These are phyloP conservation scores for Laupala kohalensis DNA, from an alignment of 1,140 invertebrate species.

Conservation along the genomic window DNA sequence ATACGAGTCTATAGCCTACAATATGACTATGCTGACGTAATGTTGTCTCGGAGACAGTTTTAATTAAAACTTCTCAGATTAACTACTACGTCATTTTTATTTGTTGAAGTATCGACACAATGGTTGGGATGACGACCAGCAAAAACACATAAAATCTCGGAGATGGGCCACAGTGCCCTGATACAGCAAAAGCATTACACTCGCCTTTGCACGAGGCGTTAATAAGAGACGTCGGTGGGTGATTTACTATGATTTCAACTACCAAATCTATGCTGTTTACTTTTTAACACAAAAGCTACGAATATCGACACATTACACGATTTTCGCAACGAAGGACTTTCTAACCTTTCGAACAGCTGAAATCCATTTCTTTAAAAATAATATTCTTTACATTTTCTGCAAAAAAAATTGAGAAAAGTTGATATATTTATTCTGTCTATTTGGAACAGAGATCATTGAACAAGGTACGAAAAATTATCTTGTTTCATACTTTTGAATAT, in stretches of 20 bases:
- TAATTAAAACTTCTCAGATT: too few relatives aligned
- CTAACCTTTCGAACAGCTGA: too few relatives aligned
- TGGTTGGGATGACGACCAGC: neutral
- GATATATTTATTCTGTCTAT: too few relatives aligned
- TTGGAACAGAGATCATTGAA: too few relatives aligned
- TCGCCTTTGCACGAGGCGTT: neutral
- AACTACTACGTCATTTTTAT: too few relatives aligned
- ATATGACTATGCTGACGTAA: too few relatives aligned
- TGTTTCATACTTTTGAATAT: neutral
- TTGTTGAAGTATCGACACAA: neutral
- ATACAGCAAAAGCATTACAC: neutral
- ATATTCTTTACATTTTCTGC: too few relatives aligned
- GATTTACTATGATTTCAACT: neutral
- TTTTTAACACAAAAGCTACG: neutral
- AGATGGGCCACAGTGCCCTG: neutral
- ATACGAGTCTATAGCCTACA: too few relatives aligned
- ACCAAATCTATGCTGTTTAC: neutral
- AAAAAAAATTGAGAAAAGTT: too few relatives aligned
- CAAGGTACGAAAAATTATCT: too few relatives aligned
- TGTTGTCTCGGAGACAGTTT: too few relatives aligned
- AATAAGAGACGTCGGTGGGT: neutral
- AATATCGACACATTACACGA: neutral
- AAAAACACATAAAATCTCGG: neutral
- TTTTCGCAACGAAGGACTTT: neutral
- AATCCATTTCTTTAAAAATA: too few relatives aligned